phyloP scores from a whole-genome alignment of 2,888 invertebrate genomes.

The Mechanitis messenoides region DNA sequence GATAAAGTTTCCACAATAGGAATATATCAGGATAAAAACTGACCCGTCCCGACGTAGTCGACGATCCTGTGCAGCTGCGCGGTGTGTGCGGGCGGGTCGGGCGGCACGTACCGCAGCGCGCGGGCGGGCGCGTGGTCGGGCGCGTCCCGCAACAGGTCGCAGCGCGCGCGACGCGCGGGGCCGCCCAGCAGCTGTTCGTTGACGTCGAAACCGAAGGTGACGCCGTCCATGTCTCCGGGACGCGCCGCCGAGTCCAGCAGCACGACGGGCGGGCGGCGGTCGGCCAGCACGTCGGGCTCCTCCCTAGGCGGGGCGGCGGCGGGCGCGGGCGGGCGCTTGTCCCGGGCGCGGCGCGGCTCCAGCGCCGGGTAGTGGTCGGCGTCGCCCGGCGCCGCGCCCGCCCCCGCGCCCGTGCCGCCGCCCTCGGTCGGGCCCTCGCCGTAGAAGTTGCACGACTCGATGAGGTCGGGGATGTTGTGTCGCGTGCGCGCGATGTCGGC shows the following conservation, averaged over 20 bases:
- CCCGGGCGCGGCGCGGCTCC: constrained; percentile 36
- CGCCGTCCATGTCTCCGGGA: constrained; percentile 77
- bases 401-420: constrained; percentile 24
- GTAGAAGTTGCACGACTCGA: constrained; percentile 73
- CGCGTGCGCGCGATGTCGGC: constrained; percentile 85
- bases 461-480: constrained; percentile 71
- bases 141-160: constrained; percentile 33
- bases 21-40: constrained; percentile 4
- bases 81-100: constrained; percentile 37
- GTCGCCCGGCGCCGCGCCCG: constrained; percentile 23
- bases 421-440: constrained; percentile 46
- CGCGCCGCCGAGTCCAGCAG: constrained; percentile 79
- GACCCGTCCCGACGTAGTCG: constrained; percentile 61
- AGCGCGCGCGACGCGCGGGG: constrained; percentile 37
- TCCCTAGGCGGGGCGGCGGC: constrained; percentile 30
- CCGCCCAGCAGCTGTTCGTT: constrained; percentile 82
- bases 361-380: constrained; percentile 41
- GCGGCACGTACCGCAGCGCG: constrained; percentile 43
- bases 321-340: constrained; percentile 35
- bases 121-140: constrained; percentile 35
- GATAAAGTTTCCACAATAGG: not conserved
- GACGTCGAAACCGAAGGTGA: constrained; percentile 88
- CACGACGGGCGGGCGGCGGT: constrained; percentile 82
- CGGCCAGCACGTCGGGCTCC: constrained; percentile 61
- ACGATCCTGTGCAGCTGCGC: constrained; percentile 52